Evolutionary conservation across 2,113 vertebrate genomes (phyloP).

Genomic region (Triplophysa dalaica): DNA sequence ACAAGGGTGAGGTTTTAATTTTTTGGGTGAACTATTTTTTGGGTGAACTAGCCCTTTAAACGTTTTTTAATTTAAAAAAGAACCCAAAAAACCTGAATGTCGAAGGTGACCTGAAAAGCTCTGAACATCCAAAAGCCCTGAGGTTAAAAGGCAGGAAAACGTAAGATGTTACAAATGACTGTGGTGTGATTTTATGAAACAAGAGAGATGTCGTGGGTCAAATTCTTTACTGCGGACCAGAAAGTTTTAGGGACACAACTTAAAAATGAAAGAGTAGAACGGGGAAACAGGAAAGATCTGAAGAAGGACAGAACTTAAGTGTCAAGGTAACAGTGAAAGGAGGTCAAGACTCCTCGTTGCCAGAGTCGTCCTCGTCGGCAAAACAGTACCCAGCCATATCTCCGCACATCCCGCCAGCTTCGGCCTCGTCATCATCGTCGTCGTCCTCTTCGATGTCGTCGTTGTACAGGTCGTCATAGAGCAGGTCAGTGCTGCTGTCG

Average conservation of each 20-base stretch:
- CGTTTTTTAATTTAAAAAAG: slow-evolving; percentile 4
- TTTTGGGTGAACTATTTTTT: slow-evolving; percentile 7
- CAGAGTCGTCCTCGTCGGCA: slow-evolving; percentile 95
- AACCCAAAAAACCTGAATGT: not conserved
- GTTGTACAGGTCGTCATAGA: slow-evolving; percentile 96
- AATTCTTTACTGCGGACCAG: not conserved
- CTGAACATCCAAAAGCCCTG: slow-evolving; percentile 68
- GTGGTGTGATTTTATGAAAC: slow-evolving; percentile 19
- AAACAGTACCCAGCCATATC: slow-evolving; percentile 86
- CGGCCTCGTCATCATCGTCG: slow-evolving; percentile 90
- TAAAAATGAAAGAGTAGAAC: slow-evolving; percentile 33
- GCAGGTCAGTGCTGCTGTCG: slow-evolving; percentile 97
- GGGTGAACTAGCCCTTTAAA: not conserved
- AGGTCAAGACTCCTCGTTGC: slow-evolving; percentile 95
- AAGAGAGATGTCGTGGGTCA: slow-evolving; percentile 15
- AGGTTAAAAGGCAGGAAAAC: slow-evolving; percentile 70
- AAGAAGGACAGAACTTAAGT: slow-evolving; percentile 10
- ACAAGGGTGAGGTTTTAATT: not conserved
- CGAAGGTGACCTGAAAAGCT: slow-evolving; percentile 6
- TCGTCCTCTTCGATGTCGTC: slow-evolving; percentile 94
- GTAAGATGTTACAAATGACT: not conserved
- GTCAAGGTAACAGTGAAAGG: slow-evolving; percentile 30
- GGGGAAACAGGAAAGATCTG: not conserved
- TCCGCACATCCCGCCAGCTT: slow-evolving; percentile 86
- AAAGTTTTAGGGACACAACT: slow-evolving; percentile 13